Percentiles rank a stretch among this genome's conserved stretches.
Conservation (phyloP, 2,113 vertebrate species). For the Setophaga petechia region DNA sequence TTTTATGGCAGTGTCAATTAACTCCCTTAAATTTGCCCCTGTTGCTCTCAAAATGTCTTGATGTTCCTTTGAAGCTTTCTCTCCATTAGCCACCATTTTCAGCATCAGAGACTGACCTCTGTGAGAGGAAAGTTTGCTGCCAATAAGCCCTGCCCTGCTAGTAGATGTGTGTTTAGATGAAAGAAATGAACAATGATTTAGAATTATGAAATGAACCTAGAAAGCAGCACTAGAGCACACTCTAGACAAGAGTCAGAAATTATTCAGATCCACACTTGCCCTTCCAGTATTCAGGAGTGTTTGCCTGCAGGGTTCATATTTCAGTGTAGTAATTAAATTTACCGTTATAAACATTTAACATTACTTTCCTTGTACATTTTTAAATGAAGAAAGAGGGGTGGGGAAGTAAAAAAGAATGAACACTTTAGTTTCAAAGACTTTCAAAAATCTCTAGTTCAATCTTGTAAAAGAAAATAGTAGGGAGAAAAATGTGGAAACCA, state of each 20-base stretch:
- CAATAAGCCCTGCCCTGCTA: neutral
- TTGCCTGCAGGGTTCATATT: neutral
- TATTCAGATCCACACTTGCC: neutral
- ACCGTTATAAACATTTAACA: neutral
- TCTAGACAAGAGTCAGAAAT: neutral
- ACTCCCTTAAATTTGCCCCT: slow-evolving; percentile 46
- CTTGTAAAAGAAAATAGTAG: neutral
- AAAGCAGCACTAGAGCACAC: neutral
- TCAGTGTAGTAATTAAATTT: neutral
- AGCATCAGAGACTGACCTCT: slow-evolving; percentile 33
- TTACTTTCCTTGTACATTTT: neutral
- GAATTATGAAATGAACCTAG: slow-evolving; percentile 19
- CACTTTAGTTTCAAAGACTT: neutral
- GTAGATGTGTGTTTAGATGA: slow-evolving; percentile 25
- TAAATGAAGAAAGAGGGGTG: neutral
- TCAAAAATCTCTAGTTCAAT: neutral
- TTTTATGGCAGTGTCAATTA: slow-evolving; percentile 68
- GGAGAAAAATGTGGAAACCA: neutral
- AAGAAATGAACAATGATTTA: neutral
- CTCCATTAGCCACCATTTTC: slow-evolving; percentile 61
- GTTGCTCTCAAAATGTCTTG: slow-evolving; percentile 53
- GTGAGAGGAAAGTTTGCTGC: neutral
- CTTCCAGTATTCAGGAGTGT: neutral
- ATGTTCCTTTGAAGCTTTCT: slow-evolving; percentile 65
- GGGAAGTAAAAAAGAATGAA: neutral